Base-by-base conservation (phyloP, 2,113 vertebrate species). In the Trematocara marginatum region DNA sequence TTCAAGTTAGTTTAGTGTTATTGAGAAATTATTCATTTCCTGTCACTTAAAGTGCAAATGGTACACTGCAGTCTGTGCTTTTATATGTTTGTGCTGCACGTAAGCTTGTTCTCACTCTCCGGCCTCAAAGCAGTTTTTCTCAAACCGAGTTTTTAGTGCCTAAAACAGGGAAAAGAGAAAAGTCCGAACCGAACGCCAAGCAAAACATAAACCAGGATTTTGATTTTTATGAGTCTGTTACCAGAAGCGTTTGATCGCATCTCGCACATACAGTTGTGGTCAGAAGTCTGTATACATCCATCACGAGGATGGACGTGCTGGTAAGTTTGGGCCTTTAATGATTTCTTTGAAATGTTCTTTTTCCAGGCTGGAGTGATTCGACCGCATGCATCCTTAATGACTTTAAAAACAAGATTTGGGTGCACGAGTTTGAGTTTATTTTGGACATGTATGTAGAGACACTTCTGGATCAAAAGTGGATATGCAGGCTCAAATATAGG, bases 141-240 rank as follows among this genome's bases (percentile, higher is more conserved):
- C 10, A 2, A 23, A 23, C n/a, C 0, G 3, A 71, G 69, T 47
- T 74, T 49, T 49, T 49, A 74, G 42, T 0, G 8, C 69, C 42
- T 18, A 11, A 49, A 74, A 23, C 20, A 26, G 40, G 12, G 40
- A 71, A 26, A 10, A 6, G 66, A 12, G 20, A 71, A 71, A 16
- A 23, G 7, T 3, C 5, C 3, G 9, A 47, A 47, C 45, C 2
- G n/a, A 20, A 10, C 5, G 38, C 64, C 64, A 69, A 69, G 7
- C 2, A 74, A 74, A 71, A 26, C 38, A 42, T 16, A 15, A 71
- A 71, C n/a, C 38, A 26, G 20, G n/a, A 13, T 1, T 64, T 35
- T 0, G 16, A 35, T n/a, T 15, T 26, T 45, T 26, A 71, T 0
- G 38, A 13, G 64, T 23, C 20, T 45, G 20, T 45, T 45, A 0